Evolutionary conservation across 2,888 invertebrate genomes (phyloP), one percentile per base, ranked within the genome.

Genomic region (Brachypalpus laphriformis): DNA sequence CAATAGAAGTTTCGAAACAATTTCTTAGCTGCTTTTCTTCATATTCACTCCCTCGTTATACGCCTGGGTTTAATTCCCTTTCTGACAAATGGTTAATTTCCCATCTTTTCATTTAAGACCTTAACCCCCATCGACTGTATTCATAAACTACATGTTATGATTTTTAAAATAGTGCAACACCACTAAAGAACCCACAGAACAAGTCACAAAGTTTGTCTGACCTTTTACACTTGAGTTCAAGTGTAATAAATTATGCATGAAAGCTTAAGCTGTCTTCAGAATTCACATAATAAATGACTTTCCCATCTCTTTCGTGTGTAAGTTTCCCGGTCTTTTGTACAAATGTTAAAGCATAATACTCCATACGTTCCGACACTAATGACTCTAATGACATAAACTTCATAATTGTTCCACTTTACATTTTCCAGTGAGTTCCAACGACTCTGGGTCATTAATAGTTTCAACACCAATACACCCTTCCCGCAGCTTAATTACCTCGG

Each of bases 381-480:
- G 61, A 45, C 28, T 45, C 47, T 65, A 65, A 65, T 49, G 63
- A 65, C 47, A 65, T 34, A 65, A 65, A 65, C 20, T 34, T 18
- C 63, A 49, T 65, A 65, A 65, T 65, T 65, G 31, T 65, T 6
- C 45, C 61, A 16, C 45, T 45, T 28, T 28, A 61, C 37, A 20
- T 28, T 20, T 47, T 31, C 28, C 16, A 18, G n/a, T n/a, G n/a
- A n/a, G n/a, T n/a, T n/a, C n/a, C n/a, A 56, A 31, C 16, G 37
- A n/a, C n/a, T 40, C 22, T n/a, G 22, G 3, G 14, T 22, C 2
- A 1, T 20, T 57, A 11, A 22, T 7, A 20, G n/a, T 18, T 31
- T 16, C 9, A 20, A 20, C 18, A 28, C 14, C 9, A 1, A 25
- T 16, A 9, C 22, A 18, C n/a, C 16, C 40, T 31, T 42, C 20